Conservation (phyloP, 1,140 invertebrate species). For the Lordiphosa stackelbergi region DNA sequence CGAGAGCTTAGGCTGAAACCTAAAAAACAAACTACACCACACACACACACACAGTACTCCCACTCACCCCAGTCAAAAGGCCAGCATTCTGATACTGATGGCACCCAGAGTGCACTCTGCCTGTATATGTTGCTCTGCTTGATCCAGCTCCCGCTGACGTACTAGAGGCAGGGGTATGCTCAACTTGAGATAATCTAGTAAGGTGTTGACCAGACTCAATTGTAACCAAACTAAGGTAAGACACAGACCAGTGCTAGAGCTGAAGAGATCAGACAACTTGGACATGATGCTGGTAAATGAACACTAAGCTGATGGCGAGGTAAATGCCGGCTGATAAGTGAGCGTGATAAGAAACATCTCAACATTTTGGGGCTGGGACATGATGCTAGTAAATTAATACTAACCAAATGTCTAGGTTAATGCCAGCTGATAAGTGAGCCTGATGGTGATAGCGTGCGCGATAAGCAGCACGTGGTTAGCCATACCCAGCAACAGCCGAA, state of each 20-base stretch:
- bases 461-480: background rate
- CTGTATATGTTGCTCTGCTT: slow-evolving; percentile 20
- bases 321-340: background rate
- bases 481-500: background rate
- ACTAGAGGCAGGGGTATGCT: slow-evolving; percentile 28
- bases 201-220: slow-evolving; percentile 23
- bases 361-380: background rate
- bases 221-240: slow-evolving; percentile 32
- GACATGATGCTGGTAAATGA: slow-evolving; percentile 12
- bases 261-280: slow-evolving; percentile 5
- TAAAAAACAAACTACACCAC: too few relatives aligned
- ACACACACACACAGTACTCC: background rate
- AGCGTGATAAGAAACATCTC: background rate
- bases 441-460: background rate
- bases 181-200: slow-evolving; percentile 16
- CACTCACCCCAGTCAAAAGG: slow-evolving; percentile 17
- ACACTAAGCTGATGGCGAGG: slow-evolving; percentile 2
- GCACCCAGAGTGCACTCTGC: slow-evolving; percentile 41
- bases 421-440: background rate
- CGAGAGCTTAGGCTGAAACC: background rate
- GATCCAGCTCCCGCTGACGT: slow-evolving; percentile 19
- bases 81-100: slow-evolving; percentile 35
- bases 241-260: slow-evolving; percentile 13
- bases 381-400: slow-evolving; percentile 13
- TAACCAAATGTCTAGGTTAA: slow-evolving; percentile 2